Percentiles rank a stretch among this genome's conserved stretches.
Evolutionary conservation across 2,113 vertebrate genomes (phyloP).

Genomic region (Phodopus roborovskii): DNA sequence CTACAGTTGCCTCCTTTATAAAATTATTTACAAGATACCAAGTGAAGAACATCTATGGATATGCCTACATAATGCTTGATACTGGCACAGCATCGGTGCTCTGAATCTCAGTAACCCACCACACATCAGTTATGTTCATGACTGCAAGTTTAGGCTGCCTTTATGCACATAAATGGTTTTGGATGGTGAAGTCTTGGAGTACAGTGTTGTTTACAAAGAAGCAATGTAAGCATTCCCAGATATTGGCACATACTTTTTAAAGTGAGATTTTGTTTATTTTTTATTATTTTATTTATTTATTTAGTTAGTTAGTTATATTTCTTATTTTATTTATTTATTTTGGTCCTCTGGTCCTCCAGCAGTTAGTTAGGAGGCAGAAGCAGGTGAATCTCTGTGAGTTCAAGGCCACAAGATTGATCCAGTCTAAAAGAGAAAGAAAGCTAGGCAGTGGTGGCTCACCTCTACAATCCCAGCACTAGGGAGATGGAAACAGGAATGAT

Average conservation of each 20-base stretch:
- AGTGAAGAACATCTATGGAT: neutral
- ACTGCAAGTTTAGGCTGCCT: neutral
- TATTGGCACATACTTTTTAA: neutral
- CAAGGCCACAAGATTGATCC: no score
- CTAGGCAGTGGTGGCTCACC: no score
- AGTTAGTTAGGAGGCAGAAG: no score
- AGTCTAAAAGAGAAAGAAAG: no score
- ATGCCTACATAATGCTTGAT: neutral
- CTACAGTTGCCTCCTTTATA: neutral
- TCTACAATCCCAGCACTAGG: no score
- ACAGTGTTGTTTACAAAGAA: conserved; percentile 31
- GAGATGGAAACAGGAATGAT: no score
- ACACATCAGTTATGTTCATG: neutral
- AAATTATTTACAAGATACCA: conserved; percentile 1
- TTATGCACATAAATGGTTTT: conserved; percentile 5
- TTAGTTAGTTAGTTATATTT: no score
- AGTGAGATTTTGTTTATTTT: neutral
- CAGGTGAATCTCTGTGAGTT: no score
- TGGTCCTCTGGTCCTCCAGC: no score
- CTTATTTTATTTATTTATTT: no score
- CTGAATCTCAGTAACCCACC: neutral
- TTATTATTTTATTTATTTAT: no score
- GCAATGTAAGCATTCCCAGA: conserved; percentile 31
- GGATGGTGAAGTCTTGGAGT: neutral
- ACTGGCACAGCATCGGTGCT: neutral